Percentiles rank a stretch among this genome's conserved stretches.
Conservation (phyloP, 2,113 vertebrate genomes). For the Seriola quinqueradiata region DNA sequence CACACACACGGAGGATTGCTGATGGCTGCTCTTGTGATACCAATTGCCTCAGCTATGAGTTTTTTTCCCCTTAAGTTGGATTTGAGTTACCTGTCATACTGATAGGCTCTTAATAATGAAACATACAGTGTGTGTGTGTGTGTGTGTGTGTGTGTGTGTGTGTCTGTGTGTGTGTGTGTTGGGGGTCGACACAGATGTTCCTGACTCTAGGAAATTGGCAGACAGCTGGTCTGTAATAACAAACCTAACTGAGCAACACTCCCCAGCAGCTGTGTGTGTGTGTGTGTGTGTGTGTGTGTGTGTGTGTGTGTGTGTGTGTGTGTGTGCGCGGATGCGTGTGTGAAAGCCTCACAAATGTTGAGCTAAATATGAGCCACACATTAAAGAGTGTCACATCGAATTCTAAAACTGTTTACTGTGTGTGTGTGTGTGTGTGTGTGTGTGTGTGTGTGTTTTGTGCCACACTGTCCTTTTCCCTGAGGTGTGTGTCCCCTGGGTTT, state of each 20-base stretch:
- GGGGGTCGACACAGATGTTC: constrained; percentile 63
- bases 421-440: constrained; percentile 11
- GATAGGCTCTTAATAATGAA: constrained; percentile 58
- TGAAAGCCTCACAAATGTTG: background rate
- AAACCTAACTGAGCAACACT: constrained; percentile 59
- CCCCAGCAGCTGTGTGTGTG: constrained; percentile 38
- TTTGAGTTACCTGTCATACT: constrained; percentile 61
- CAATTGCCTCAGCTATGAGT: constrained; percentile 48
- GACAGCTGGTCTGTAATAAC: constrained; percentile 69
- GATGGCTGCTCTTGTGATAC: constrained; percentile 22
- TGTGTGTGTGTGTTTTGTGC: background rate
- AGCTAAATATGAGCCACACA: constrained; percentile 12
- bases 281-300: constrained; percentile 11
- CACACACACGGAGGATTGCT: constrained; percentile 27
- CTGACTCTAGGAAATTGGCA: constrained; percentile 42
- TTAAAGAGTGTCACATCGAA: background rate
- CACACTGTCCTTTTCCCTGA: constrained; percentile 13
- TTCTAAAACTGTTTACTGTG: background rate
- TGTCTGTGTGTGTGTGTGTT: no score
- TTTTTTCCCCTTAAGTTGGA: constrained; percentile 39
- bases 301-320: constrained; percentile 27
- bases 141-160: no score
- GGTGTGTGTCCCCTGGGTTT: background rate
- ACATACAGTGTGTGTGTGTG: constrained; percentile 14
- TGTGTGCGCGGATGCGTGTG: background rate